These are phyloP conservation scores for Cataglyphis cursor DNA, from an alignment of 2,888 invertebrate species.

Conservation along the genomic window DNA sequence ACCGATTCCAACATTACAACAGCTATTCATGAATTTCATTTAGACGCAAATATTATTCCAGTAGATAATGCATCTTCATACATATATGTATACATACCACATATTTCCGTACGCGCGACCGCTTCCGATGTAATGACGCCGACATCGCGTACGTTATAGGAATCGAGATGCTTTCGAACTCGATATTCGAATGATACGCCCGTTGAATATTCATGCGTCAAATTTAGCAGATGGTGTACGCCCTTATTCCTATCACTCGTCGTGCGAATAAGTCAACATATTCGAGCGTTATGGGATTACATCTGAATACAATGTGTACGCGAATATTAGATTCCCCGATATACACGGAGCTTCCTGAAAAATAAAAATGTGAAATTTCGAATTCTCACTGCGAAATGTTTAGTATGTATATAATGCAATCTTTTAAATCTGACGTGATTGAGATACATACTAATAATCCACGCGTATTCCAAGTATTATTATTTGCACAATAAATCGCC, in stretches of 20 bases:
- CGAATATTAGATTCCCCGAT: neutral
- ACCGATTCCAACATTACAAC: slow-evolving; percentile 77
- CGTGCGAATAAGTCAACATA: slow-evolving; percentile 25
- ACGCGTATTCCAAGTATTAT: neutral
- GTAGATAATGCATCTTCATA: slow-evolving; percentile 64
- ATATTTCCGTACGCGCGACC: neutral
- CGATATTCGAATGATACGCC: slow-evolving; percentile 23
- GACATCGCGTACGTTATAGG: neutral
- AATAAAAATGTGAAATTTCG: neutral
- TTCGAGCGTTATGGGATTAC: slow-evolving; percentile 5
- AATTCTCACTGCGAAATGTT: neutral
- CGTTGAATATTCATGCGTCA: slow-evolving; percentile 20
- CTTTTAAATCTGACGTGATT: neutral
- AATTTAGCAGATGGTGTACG: slow-evolving; percentile 7
- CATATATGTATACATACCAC: slow-evolving; percentile 18
- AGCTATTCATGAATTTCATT: slow-evolving; percentile 67
- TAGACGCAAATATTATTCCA: slow-evolving; percentile 65
- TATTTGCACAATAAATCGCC: neutral
- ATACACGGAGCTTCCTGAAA: neutral
- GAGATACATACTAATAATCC: neutral
- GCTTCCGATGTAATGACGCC: slow-evolving; percentile 18
- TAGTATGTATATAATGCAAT: neutral
- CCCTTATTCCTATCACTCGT: slow-evolving; percentile 32
- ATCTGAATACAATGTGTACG: neutral
- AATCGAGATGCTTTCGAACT: slow-evolving; percentile 1